These are phyloP conservation scores for Lepisosteus osseus DNA, from an alignment of 2,113 vertebrate genomes.

Conservation along the genomic window DNA sequence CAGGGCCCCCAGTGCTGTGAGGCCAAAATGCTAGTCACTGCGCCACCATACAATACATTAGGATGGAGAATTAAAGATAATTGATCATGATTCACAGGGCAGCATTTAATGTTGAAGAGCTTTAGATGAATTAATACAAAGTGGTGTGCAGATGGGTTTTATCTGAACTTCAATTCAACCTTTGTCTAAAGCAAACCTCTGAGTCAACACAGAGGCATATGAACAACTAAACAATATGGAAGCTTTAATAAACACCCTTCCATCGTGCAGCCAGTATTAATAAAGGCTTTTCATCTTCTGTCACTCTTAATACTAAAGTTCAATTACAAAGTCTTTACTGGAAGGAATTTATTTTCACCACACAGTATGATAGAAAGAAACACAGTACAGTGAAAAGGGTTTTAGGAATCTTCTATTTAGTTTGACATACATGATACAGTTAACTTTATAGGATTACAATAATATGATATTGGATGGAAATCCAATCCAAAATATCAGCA, in stretches of 20 bases:
- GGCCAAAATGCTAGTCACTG: no score
- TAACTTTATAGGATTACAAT: no score
- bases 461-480: no score
- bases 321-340: slow-evolving; percentile 63
- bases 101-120: slow-evolving; percentile 21
- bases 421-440: no score
- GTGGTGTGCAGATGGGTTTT: slow-evolving; percentile 24
- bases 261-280: slow-evolving; percentile 65
- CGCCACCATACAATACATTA: not conserved
- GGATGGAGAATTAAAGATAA: slow-evolving; percentile 22
- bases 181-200: slow-evolving; percentile 54
- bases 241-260: slow-evolving; percentile 70
- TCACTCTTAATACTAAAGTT: slow-evolving; percentile 68
- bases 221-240: slow-evolving; percentile 62
- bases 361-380: no score
- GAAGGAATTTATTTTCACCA: slow-evolving; percentile 36
- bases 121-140: slow-evolving; percentile 29
- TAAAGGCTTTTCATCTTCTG: slow-evolving; percentile 66
- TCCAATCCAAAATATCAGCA: no score
- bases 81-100: slow-evolving; percentile 7
- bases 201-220: slow-evolving; percentile 54
- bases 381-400: no score
- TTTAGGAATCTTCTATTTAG: no score
- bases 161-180: slow-evolving; percentile 50
- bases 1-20: no score